Percentiles rank a stretch among this genome's conserved stretches.
phyloP scores from a whole-genome alignment of 2,113 vertebrate genomes.

The Amblyornis subalaris region DNA sequence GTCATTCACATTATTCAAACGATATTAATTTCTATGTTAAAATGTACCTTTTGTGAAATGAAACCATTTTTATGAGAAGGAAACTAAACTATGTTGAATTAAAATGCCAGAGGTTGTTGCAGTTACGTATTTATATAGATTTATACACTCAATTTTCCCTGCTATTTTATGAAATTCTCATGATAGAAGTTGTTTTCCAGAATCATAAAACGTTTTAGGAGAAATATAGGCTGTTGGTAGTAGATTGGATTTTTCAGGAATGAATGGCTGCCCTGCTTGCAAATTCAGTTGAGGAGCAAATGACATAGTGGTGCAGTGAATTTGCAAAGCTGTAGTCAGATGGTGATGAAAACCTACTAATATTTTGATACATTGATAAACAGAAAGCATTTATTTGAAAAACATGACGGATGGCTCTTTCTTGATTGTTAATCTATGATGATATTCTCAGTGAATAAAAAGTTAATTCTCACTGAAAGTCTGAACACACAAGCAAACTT shows the following conservation, averaged over 20 bases:
- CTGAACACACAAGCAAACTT: not conserved
- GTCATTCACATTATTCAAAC: not conserved
- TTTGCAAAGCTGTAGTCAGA: not conserved
- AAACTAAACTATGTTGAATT: not conserved
- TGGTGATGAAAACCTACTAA: not conserved
- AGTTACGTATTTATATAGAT: not conserved
- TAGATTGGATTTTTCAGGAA: not conserved
- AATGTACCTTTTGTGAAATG: not conserved
- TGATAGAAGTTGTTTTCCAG: not conserved
- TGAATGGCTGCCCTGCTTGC: not conserved
- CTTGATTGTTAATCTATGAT: not conserved
- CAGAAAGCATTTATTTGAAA: not conserved
- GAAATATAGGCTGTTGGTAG: not conserved
- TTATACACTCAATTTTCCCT: not conserved
- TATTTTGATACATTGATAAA: not conserved
- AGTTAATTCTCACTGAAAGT: not conserved
- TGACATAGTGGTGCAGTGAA: fast-evolving
- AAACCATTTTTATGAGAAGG: not conserved
- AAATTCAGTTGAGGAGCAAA: not conserved
- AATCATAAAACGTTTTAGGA: not conserved
- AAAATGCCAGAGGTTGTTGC: not conserved
- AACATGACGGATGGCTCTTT: not conserved
- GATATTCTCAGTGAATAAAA: not conserved
- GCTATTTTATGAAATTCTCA: constrained; percentile 11
- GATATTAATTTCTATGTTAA: not conserved